phyloP scores from a whole-genome alignment of 2,797 vertebrate species.

The Hipposideros larvatus region DNA sequence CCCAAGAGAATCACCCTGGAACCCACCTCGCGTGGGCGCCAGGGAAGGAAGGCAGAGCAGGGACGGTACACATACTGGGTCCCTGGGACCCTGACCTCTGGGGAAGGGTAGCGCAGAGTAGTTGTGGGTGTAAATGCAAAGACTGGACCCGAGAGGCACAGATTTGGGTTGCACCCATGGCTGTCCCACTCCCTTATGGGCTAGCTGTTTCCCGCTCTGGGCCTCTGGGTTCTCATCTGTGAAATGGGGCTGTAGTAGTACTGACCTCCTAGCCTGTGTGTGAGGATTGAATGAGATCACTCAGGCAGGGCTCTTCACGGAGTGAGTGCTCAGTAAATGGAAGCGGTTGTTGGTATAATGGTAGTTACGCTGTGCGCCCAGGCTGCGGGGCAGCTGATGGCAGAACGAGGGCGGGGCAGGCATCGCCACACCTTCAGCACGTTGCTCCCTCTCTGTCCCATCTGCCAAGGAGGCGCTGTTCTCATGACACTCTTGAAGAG shows the following conservation, averaged over 20 bases:
- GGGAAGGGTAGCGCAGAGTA: background rate
- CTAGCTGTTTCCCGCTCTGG: background rate
- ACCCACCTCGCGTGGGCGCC: background rate
- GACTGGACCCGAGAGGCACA: no score
- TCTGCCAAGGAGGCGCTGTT: background rate
- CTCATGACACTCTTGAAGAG: background rate
- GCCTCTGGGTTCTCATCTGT: background rate
- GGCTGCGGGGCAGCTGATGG: fast-evolving
- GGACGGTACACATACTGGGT: no score
- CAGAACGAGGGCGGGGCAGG: background rate
- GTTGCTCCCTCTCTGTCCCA: no score
- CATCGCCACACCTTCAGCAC: background rate
- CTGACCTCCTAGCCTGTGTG: no score
- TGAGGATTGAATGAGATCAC: background rate
- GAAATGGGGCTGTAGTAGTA: background rate
- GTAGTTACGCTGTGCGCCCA: fast-evolving
- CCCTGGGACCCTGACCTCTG: background rate
- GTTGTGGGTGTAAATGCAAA: background rate
- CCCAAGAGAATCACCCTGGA: background rate
- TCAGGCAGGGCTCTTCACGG: fast-evolving
- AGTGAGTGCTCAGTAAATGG: background rate
- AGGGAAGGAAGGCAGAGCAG: background rate
- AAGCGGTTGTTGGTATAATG: background rate
- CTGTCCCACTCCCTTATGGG: background rate
- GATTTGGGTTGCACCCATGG: background rate